A percentile compares a stretch with the other conserved stretches of the same genome.
phyloP scores from a whole-genome alignment of 2,797 vertebrate genomes.

The Schizopygopsis malacanthus region DNA sequence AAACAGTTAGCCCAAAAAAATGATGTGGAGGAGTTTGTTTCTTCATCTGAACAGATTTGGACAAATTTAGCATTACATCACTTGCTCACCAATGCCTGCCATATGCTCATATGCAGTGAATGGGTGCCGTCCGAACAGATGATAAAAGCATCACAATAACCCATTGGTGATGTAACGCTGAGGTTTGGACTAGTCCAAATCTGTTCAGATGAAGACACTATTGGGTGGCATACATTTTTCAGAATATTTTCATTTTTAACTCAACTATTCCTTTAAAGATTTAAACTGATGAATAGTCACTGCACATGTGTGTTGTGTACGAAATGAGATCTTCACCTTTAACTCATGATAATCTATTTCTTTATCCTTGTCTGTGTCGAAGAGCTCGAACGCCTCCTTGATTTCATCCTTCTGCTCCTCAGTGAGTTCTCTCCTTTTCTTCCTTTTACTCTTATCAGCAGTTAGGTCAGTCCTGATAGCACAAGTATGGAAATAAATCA shows the following conservation, averaged over 20 bases:
- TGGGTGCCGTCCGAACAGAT: not conserved
- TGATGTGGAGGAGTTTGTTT: not conserved
- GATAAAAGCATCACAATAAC: not conserved
- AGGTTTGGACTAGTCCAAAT: not conserved
- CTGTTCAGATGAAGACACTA: not conserved
- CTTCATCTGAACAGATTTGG: not conserved
- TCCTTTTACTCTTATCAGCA: constrained; percentile 84
- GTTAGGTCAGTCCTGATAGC: constrained; percentile 77
- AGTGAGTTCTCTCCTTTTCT: constrained; percentile 85
- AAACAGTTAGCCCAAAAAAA: not conserved
- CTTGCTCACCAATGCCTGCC: not conserved
- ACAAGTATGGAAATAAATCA: not conserved
- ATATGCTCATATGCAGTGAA: not conserved
- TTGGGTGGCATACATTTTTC: not conserved
- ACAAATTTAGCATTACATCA: not conserved
- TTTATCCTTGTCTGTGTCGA: constrained; percentile 88
- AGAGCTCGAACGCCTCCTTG: constrained; percentile 88
- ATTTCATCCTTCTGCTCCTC: constrained; percentile 89
- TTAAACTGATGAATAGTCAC: not conserved
- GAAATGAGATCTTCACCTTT: constrained; percentile 73
- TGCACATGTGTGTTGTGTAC: not conserved
- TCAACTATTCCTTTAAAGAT: not conserved
- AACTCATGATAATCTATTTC: constrained; percentile 88
- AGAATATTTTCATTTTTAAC: not conserved
- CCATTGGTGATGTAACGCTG: not conserved